These are phyloP conservation scores for Scaptomyza reducta DNA, from an alignment of 2,888 invertebrate genomes.

Conservation along the genomic window DNA sequence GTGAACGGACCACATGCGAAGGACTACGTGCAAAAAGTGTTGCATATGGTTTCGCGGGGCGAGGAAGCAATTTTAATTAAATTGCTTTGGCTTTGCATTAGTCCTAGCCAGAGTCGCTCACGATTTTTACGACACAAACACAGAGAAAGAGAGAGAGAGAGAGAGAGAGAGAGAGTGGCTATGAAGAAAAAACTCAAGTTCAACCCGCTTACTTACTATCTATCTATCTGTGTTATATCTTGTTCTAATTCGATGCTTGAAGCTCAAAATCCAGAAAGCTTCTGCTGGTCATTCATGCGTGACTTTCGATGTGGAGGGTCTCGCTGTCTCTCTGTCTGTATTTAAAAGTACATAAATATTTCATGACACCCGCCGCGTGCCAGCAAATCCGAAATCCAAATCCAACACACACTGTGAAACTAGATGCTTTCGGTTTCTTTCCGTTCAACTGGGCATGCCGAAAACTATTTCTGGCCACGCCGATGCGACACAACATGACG, in stretches of 20 bases:
- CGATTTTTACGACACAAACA: constrained; percentile 6
- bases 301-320: background rate
- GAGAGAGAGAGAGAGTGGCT: background rate
- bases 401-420: background rate
- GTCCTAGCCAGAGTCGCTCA: constrained; percentile 5
- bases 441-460: background rate
- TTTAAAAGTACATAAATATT: constrained; percentile 55
- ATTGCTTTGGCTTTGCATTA: constrained; percentile 30
- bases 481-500: background rate
- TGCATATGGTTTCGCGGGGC: constrained; percentile 13
- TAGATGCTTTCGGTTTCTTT: background rate
- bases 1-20: constrained; percentile 10
- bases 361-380: constrained; percentile 34
- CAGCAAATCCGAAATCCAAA: background rate
- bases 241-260: background rate
- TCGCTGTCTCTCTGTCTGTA: constrained; percentile 3
- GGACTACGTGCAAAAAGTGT: constrained; percentile 20
- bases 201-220: constrained; percentile 3
- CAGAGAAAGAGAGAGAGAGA: background rate
- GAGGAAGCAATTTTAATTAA: constrained; percentile 10
- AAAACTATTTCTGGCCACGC: background rate
- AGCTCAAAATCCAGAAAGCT: constrained; percentile 4
- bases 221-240: background rate
- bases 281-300: constrained; percentile 10
- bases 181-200: background rate